Base-by-base conservation (phyloP, 2,888 invertebrate genomes). In the Suillia variegata region DNA sequence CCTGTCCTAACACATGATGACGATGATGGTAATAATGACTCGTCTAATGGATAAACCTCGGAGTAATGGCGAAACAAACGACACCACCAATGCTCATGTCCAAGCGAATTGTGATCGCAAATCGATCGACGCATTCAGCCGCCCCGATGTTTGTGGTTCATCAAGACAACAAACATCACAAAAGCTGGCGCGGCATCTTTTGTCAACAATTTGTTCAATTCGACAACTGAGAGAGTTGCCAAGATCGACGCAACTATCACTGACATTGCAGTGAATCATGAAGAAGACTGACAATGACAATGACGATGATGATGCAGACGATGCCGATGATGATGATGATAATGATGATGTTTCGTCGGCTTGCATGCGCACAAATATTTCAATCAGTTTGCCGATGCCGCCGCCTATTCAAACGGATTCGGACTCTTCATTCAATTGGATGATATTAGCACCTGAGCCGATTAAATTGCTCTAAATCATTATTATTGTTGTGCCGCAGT, bases 381-480 rank as follows among this genome's bases (percentile, higher is more conserved):
- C 38, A 38, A 38, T 38, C n/a, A n/a, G 6, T 38, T 8, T 38
- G 38, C n/a, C n/a, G n/a, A n/a, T n/a, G n/a, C n/a, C n/a, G n/a
- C 38, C 38, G 45, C 45, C 18, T 18, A 18, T 45, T 45, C 45
- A 45, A 38, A 38, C 38, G 15, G n/a, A n/a, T n/a, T n/a, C n/a
- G n/a, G n/a, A n/a, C n/a, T n/a, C n/a, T n/a, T n/a, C n/a, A n/a
- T 38, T 45, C 45, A 45, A 45, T n/a, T 18, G 45, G 5, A 71
- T 69, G 70, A 74, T 73, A 76, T 79, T 79, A 79, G 75, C 77
- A 79, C 79, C 75, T 76, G 75, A 75, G 72, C 70, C 72, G 68
- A 70, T 75, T 69, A 71, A 78, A 75, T 75, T 79, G 73, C 69
- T 75, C 74, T 70, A 74, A 76, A 77, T 76, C 73, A 76, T 77